phyloP scores from a whole-genome alignment of 2,113 vertebrate genomes.

The Festucalex cinctus region DNA sequence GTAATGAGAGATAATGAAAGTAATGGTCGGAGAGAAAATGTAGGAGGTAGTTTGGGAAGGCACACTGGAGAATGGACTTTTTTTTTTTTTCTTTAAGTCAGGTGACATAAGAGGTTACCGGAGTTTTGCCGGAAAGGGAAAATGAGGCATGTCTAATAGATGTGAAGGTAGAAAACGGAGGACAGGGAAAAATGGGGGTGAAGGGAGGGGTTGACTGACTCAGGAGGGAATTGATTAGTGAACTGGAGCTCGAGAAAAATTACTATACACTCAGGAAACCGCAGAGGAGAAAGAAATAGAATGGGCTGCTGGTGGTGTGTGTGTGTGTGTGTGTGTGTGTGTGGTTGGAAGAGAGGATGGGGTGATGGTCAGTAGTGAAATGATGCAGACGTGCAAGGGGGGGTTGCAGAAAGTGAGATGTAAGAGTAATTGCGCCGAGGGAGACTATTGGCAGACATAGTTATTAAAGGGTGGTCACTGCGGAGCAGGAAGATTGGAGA shows the following conservation, averaged over 20 bases:
- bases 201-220: slow-evolving; percentile 32
- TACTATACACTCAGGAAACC: slow-evolving; percentile 34
- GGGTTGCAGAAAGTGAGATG: slow-evolving; percentile 41
- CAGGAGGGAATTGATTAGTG: slow-evolving; percentile 61
- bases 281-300: slow-evolving; percentile 4
- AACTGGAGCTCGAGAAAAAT: slow-evolving; percentile 43
- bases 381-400: slow-evolving; percentile 6
- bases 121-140: slow-evolving; percentile 13
- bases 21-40: slow-evolving; percentile 25
- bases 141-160: slow-evolving; percentile 37
- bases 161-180: neutral
- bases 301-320: neutral
- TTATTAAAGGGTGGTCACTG: slow-evolving; percentile 36
- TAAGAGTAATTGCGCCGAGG: slow-evolving; percentile 30
- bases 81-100: neutral
- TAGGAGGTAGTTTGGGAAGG: slow-evolving; percentile 15
- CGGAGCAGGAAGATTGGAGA: slow-evolving; percentile 5
- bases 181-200: slow-evolving; percentile 6
- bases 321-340: neutral
- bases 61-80: slow-evolving; percentile 12
- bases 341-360: slow-evolving; percentile 7
- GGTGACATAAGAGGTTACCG: neutral
- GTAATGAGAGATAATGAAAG: slow-evolving; percentile 51
- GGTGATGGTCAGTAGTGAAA: neutral
- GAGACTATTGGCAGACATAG: slow-evolving; percentile 33